These are phyloP conservation scores for Astropecten irregularis DNA, from an alignment of 53 echinoderm and acorn worm genomes.

Conservation along the genomic window DNA sequence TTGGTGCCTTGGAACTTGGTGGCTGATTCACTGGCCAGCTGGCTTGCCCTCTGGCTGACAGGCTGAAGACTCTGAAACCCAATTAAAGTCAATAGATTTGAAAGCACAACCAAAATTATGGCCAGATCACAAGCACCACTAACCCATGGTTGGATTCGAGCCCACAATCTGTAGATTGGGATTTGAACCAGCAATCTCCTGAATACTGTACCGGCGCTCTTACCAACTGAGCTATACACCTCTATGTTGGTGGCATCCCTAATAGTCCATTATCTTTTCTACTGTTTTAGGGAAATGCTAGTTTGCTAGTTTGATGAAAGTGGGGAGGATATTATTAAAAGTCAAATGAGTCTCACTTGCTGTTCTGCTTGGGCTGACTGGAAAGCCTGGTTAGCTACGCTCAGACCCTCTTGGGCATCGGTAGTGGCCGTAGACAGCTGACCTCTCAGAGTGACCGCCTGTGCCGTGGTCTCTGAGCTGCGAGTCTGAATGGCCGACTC, in stretches of 20 bases:
- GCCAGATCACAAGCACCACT: neutral
- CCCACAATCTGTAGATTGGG: too few species aligned
- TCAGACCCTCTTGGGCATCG: constrained; percentile 52
- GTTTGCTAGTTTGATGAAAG: too few species aligned
- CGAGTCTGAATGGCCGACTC: constrained; percentile 48
- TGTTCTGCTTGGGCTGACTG: constrained; percentile 47
- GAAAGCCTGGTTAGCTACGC: constrained; percentile 59
- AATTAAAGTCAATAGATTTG: neutral
- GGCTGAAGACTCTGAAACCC: constrained; percentile 57
- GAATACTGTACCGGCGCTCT: too few species aligned
- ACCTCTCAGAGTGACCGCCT: constrained; percentile 57
- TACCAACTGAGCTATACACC: too few species aligned
- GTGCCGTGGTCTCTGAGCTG: constrained; percentile 30
- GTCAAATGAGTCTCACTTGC: constrained; percentile 57
- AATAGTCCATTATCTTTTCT: too few species aligned
- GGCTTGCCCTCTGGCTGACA: constrained; percentile 55
- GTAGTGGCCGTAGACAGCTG: constrained; percentile 44
- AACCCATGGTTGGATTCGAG: too few species aligned
- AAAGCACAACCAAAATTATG: neutral
- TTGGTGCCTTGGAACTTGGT: constrained; percentile 58
- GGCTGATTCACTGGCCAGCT: constrained; percentile 50
- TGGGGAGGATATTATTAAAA: too few species aligned
- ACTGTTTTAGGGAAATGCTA: neutral
- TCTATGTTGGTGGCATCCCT: too few species aligned
- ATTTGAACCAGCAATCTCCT: too few species aligned